Base-by-base conservation (phyloP, 2,888 invertebrate species). In the Agrotis exclamationis region DNA sequence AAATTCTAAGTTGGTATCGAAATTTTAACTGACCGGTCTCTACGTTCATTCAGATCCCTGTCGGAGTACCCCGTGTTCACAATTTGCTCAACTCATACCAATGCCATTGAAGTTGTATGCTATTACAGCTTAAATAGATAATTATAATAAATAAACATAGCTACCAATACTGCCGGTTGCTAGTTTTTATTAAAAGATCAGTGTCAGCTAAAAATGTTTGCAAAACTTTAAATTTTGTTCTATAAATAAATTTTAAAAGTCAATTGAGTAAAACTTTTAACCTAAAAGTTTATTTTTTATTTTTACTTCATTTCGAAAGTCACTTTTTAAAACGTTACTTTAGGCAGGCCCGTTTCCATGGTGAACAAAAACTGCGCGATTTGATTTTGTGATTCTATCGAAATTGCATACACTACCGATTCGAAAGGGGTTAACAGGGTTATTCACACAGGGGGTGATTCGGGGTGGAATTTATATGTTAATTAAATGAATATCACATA, bases 101-200 rank as follows among this genome's bases (percentile, higher is more conserved):
- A 16, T 57, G 50, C 22, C 6, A 50, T 6, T 0, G 14, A 20
- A 44, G 13, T 44, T 54, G 14, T 24, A 18, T 70, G 11, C 13
- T 28, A n/a, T 56, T 18, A 28, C 1, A 57, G 45, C 1, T 39
- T 67, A 11, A 39, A 39, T 47, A 3, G n/a, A 47, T 69, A 14
- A 1, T 33, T 47, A 54, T n/a, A 70, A 58, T n/a, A 54, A 44
- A 74, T 28, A 51, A 45, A 51, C n/a, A 48, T 48, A 54, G 54
- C 53, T 74, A 63, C 22, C 54, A 48, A 50, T 54, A 39, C 18
- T 58, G 33, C 14, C 2, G 18, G 7, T 65, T 57, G 57, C n/a
- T 18, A 48, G 7, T 48, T 48, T 28, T 11, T 4, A 14, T 16
- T 16, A n/a, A 53, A 54, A n/a, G 1, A 47, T 22, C 11, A 39